Percentiles rank a stretch among this genome's conserved stretches.
phyloP scores from a whole-genome alignment of 2,888 invertebrate species.

The Bimastos eiseni region DNA sequence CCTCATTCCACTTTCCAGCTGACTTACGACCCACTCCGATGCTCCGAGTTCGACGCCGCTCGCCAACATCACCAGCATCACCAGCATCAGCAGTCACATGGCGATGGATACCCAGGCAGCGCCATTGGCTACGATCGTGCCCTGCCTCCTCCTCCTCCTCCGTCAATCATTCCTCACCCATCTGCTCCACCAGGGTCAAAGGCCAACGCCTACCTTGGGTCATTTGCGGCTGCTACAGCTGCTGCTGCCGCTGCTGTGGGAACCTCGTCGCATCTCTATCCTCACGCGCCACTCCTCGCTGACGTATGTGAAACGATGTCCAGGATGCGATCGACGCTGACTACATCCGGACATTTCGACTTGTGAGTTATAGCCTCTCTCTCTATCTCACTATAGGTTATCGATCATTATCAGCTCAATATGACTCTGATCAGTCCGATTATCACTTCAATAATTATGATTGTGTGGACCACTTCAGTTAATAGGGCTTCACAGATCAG shows the following conservation, averaged over 20 bases:
- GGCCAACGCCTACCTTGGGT: conserved; percentile 13
- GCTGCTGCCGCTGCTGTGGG: neutral
- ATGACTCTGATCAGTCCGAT: too few species aligned
- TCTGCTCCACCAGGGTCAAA: neutral
- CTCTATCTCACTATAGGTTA: too few species aligned
- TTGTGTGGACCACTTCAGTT: neutral
- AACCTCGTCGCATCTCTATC: neutral
- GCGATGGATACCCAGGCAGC: neutral
- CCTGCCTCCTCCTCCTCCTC: conserved; percentile 45
- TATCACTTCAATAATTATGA: neutral
- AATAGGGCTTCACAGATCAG: neutral
- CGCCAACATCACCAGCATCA: too few species aligned
- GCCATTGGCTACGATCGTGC: neutral
- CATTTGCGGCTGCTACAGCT: neutral
- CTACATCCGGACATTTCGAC: neutral
- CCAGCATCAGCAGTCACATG: neutral
- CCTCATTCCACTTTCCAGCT: neutral
- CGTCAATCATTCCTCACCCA: neutral
- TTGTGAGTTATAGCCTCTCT: neutral
- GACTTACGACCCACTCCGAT: neutral
- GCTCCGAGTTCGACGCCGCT: neutral
- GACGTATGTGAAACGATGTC: conserved; percentile 23
- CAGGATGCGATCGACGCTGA: neutral
- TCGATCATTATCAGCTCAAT: too few species aligned
- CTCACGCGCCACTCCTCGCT: neutral